Evolutionary conservation across 2,797 vertebrate genomes (phyloP), one percentile per base, ranked within the genome.

Genomic region (Anguilla megastoma): DNA sequence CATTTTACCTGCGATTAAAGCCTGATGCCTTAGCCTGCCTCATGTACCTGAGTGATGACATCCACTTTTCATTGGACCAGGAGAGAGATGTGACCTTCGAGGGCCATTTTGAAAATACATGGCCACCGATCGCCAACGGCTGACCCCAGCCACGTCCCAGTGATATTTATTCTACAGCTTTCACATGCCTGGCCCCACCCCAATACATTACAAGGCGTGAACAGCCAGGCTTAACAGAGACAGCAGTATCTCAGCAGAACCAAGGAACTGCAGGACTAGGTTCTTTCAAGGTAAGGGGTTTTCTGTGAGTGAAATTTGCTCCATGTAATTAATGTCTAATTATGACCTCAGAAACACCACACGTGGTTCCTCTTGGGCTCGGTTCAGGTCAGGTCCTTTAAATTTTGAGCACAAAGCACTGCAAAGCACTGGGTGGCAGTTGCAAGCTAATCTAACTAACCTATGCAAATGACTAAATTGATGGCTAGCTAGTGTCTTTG

Each of bases 1-100:
- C 89, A 90, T 89, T 88, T 87, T 88, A 85, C 50, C 58, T 76
- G 71, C 79, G 84, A 90, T 89, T 90, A 86, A 82, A 89, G 86
- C 50, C 45, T 27, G 66, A 52, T 10, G 14, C 27, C 30, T 8
- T 36, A 9, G 52, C 54, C 45, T 9, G 9, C 45, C 27, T 21
- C 41, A 8, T 41, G 56, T 12, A 56, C 9, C 56, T 33, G 56
- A 58, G n/a, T 21, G 18, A 27, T 63, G 18, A 33, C 30, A 2
- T 30, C 56, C 56, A 58, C 8, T n/a, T 6, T 52, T 27, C 3
- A 14, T 24, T 30, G 3, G 82, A 52, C 48, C 84, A 58, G 54
- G 56, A 60, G 84, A 56, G 52, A 85, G 56, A 41, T 36, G 6
- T 58, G 56, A 41, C 54, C 84, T 60, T 41, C 16, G 33, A 85